Evolutionary conservation across 2,888 invertebrate genomes (phyloP).

Genomic region (Drosophila flavopinicola): DNA sequence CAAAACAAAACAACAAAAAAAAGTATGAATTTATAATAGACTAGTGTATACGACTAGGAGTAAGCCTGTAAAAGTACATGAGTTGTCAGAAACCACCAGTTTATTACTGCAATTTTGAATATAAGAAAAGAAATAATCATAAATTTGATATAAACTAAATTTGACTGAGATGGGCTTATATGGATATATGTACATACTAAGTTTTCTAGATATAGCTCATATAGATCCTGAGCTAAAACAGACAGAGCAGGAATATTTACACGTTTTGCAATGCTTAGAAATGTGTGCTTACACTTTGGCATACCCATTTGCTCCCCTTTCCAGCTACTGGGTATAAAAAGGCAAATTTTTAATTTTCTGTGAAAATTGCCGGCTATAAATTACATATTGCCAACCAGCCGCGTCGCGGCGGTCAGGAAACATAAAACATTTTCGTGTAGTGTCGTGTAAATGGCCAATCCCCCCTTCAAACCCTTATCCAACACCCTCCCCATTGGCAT

Average conservation of each 20-base stretch:
- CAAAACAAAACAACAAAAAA: slow-evolving; percentile 4
- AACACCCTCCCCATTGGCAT: background rate
- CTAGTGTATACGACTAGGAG: background rate
- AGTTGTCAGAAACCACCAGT: too few relatives aligned
- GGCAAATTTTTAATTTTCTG: slow-evolving; percentile 67
- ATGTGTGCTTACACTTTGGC: too few relatives aligned
- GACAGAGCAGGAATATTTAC: too few relatives aligned
- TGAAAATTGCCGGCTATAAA: slow-evolving; percentile 66
- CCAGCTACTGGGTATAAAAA: slow-evolving; percentile 10
- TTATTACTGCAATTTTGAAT: too few relatives aligned
- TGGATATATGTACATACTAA: too few relatives aligned
- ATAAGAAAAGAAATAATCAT: too few relatives aligned
- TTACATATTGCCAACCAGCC: slow-evolving; percentile 62
- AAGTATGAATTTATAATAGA: background rate
- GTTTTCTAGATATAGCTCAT: too few relatives aligned
- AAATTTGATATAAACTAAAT: too few relatives aligned
- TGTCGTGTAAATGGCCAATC: slow-evolving; percentile 56
- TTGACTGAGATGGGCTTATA: too few relatives aligned
- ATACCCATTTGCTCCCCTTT: background rate
- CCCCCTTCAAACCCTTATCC: background rate
- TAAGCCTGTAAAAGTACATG: slow-evolving; percentile 1
- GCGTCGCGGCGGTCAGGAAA: slow-evolving; percentile 35
- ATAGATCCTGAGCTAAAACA: too few relatives aligned
- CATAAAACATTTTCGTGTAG: slow-evolving; percentile 67
- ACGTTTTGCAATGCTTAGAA: too few relatives aligned